phyloP scores from a whole-genome alignment of 2,888 invertebrate genomes.

The Heliconius hortense region DNA sequence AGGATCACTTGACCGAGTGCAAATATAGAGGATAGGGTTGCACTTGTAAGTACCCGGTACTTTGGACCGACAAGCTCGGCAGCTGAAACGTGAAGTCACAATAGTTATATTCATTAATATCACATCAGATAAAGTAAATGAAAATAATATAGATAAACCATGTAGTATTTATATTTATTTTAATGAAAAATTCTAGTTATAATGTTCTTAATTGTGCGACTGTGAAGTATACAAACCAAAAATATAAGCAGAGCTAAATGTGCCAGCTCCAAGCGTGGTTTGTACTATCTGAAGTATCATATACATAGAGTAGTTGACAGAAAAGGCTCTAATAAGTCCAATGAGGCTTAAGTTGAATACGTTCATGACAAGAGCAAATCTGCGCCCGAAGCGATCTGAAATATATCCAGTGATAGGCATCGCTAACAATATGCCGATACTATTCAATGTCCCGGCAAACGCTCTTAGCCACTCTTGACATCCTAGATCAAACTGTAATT shows the following conservation, averaged over 20 bases:
- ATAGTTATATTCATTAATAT: not conserved
- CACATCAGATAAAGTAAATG: no score
- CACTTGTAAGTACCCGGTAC: slow-evolving; percentile 86
- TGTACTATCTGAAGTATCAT: slow-evolving; percentile 78
- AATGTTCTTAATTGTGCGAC: not conserved
- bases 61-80: slow-evolving; percentile 89
- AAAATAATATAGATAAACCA: no score
- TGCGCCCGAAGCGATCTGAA: slow-evolving; percentile 81
- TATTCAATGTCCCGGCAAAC: slow-evolving; percentile 84
- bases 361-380: slow-evolving; percentile 61
- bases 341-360: slow-evolving; percentile 63
- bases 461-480: slow-evolving; percentile 84
- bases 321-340: slow-evolving; percentile 80
- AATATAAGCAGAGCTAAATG: slow-evolving; percentile 78
- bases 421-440: slow-evolving; percentile 84
- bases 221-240: slow-evolving; percentile 53
- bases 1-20: slow-evolving; percentile 86
- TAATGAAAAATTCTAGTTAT: not conserved
- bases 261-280: slow-evolving; percentile 78
- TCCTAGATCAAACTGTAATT: slow-evolving; percentile 76
- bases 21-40: slow-evolving; percentile 86
- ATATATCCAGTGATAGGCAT: slow-evolving; percentile 83
- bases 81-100: slow-evolving; percentile 26
- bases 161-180: not conserved
- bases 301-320: slow-evolving; percentile 81